Evolutionary conservation across 2,888 invertebrate species (phyloP).

Genomic region (Sarcophaga caerulescens): DNA sequence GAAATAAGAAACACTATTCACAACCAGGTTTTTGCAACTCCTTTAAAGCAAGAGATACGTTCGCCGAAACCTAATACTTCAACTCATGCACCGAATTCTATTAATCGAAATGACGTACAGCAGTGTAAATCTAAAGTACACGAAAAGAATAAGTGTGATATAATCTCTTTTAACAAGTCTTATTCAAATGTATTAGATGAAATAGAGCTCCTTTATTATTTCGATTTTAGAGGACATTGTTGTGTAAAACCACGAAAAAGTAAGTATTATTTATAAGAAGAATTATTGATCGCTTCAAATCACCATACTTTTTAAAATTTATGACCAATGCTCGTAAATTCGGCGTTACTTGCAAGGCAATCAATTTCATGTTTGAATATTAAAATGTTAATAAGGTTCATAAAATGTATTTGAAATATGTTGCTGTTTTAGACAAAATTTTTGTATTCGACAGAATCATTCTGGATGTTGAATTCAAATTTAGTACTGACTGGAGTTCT

Average conservation of each 20-base stretch:
- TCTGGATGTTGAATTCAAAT: no score
- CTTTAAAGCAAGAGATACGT: conserved; percentile 11
- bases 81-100: not conserved
- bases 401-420: no score
- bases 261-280: conserved; percentile 20
- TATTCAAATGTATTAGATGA: not conserved
- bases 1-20: conserved; percentile 57
- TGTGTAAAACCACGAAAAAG: conserved; percentile 38
- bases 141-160: not conserved
- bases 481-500: no score
- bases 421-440: no score
- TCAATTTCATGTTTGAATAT: no score
- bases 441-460: no score
- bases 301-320: no score
- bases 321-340: no score
- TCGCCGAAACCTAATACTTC: not conserved
- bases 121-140: not conserved
- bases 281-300: no score
- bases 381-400: no score
- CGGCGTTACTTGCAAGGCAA: no score
- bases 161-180: not conserved
- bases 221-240: conserved; percentile 52
- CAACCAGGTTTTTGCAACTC: conserved; percentile 19
- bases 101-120: not conserved
- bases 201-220: conserved; percentile 12